Evolutionary conservation across 2,888 invertebrate genomes (phyloP), one percentile per base, ranked within the genome.

Genomic region (Plusia festucae): DNA sequence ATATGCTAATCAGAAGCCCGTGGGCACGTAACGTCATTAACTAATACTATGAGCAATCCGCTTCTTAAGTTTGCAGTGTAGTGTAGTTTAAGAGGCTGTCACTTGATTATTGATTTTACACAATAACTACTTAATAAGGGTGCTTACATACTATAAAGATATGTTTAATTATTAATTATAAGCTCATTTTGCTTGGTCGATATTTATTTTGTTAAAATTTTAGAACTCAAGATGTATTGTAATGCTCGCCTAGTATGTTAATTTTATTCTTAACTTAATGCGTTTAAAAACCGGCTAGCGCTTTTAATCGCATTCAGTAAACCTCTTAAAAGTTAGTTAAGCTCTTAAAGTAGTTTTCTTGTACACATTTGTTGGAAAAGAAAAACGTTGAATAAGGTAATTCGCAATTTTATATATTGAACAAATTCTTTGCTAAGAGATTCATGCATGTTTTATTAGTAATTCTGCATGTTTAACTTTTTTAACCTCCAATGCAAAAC

Each of bases 221-320:
- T 40, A 5, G 40, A 40, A 40, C n/a, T n/a, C 16, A 46, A 8
- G 2, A 18, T 18, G 9, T 16, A 18, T 18, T 46, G 16, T 46
- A 11, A 20, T 13, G 0, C 11, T 49, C 18, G 18, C 16, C 4
- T 49, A 49, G 18, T 18, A 49, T 49, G 46, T 20, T 49, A 20
- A 20, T 46, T 49, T 49, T 20, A 2, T 64, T 32, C 24, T 56
- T 30, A 0, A 22, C 46, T 59, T 62, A 57, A 49, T 49, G 20
- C 27, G 15, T 3, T 34, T 7, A 30, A 34, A 32, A 22, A 54
- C 57, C 18, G 20, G 24, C 18, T 15, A 34, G 15, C 1, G 30
- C 2, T 54, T 63, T 11, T 20, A 18, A 20, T 57, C 0, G 18
- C n/a, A 24, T 30, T 52, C 51, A 49, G 20, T 20, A 49, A 49